phyloP scores from a whole-genome alignment of 2,113 vertebrate species.

The Dermatemys mawii region DNA sequence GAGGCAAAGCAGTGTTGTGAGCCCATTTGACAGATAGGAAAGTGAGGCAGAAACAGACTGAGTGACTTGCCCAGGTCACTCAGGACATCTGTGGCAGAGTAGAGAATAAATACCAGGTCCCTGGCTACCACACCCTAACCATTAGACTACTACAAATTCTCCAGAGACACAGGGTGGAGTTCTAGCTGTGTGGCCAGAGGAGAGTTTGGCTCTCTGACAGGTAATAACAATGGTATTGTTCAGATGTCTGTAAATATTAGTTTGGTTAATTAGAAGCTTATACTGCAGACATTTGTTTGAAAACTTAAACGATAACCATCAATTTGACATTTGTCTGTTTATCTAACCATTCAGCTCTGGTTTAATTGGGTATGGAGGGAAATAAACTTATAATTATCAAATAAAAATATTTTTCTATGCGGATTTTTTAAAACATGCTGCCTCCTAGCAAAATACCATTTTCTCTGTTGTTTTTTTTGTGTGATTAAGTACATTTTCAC shows the following conservation, averaged over 20 bases:
- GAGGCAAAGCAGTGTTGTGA: not conserved
- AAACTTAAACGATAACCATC: not conserved
- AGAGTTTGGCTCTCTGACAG: not conserved
- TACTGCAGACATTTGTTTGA: not conserved
- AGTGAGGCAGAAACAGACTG: not conserved
- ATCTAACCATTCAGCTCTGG: not conserved
- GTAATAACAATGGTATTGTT: not conserved
- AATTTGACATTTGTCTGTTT: constrained; percentile 3
- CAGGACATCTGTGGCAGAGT: not conserved
- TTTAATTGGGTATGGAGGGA: not conserved
- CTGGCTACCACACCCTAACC: not conserved
- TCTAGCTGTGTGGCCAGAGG: not conserved
- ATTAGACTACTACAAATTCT: too few relatives aligned
- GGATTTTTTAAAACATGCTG: constrained; percentile 14
- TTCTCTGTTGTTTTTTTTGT: constrained; percentile 43
- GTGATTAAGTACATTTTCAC: constrained; percentile 31
- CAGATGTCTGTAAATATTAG: not conserved
- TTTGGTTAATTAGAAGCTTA: not conserved
- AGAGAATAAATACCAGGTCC: not conserved
- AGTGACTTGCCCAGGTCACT: not conserved
- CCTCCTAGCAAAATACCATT: constrained; percentile 27
- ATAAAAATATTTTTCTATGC: not conserved
- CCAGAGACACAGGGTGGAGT: too few relatives aligned
- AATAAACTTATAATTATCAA: not conserved
- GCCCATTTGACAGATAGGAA: not conserved